Percentiles rank a stretch among this genome's conserved stretches.
phyloP scores from a whole-genome alignment of 2,888 invertebrate species.

The Hypselothyrea guttata region DNA sequence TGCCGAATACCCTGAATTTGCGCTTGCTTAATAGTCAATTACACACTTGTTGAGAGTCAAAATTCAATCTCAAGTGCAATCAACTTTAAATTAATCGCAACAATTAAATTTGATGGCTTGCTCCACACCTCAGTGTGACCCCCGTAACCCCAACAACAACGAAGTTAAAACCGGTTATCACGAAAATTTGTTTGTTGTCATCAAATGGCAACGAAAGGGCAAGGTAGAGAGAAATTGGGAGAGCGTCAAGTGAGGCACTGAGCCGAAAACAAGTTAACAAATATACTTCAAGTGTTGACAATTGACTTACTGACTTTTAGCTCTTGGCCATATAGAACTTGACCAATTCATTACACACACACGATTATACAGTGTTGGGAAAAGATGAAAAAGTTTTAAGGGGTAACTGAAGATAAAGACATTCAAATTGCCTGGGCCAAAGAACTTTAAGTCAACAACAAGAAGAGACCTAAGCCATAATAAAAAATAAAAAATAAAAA shows the following conservation, averaged over 20 bases:
- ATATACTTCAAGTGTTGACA: conserved; percentile 61
- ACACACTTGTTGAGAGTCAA: not conserved
- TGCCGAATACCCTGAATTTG: too few relatives aligned
- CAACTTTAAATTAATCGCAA: conserved; percentile 21
- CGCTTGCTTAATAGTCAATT: not conserved
- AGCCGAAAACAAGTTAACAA: conserved; percentile 30
- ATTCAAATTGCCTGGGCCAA: conserved; percentile 56
- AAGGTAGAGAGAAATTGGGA: too few relatives aligned
- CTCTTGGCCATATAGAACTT: conserved; percentile 48
- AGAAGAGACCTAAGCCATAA: conserved; percentile 1
- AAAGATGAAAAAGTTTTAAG: conserved; percentile 15
- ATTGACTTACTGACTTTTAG: conserved; percentile 72
- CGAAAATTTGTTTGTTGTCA: conserved; percentile 1
- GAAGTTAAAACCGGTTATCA: conserved; percentile 56
- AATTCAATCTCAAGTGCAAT: conserved; percentile 12
- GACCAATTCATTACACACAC: conserved; percentile 13
- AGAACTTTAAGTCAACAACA: conserved; percentile 11
- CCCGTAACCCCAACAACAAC: not conserved
- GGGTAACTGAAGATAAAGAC: conserved; percentile 2
- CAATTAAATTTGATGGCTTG: conserved; percentile 24
- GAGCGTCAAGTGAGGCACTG: not conserved
- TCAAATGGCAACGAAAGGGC: conserved; percentile 21
- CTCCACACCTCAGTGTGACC: too few relatives aligned
- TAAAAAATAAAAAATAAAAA: conserved; percentile 27
- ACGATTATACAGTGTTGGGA: conserved; percentile 4